phyloP scores from a whole-genome alignment of 1,140 invertebrate species.

The Lerema accius region DNA sequence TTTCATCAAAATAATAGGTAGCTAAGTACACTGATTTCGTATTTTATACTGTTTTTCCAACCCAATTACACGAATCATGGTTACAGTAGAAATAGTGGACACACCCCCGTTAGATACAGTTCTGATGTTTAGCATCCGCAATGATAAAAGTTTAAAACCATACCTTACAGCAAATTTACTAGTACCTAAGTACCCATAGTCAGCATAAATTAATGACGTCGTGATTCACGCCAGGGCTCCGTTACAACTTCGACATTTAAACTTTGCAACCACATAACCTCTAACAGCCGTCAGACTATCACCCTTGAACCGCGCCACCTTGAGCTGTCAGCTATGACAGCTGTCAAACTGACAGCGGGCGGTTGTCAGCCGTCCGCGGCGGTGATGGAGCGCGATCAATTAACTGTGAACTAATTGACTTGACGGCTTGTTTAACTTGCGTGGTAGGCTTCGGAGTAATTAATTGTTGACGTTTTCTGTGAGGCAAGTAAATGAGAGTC shows the following conservation, averaged over 20 bases:
- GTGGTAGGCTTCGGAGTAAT: conserved; percentile 21
- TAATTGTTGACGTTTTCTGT: conserved; percentile 17
- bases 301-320: conserved; percentile 50
- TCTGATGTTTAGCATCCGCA: too few species aligned
- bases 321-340: conserved; percentile 62
- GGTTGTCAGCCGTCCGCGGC: conserved; percentile 49
- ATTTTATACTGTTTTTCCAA: too few species aligned
- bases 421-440: conserved; percentile 41
- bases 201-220: too few species aligned
- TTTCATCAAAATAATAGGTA: too few species aligned
- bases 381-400: conserved; percentile 61
- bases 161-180: too few species aligned
- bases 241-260: neutral
- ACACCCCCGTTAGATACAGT: too few species aligned
- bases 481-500: neutral
- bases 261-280: neutral
- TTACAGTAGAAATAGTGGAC: too few species aligned
- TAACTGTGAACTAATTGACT: conserved; percentile 57
- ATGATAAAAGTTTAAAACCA: too few species aligned
- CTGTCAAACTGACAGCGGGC: conserved; percentile 57
- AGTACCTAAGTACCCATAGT: too few species aligned
- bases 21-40: too few species aligned
- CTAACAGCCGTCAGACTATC: conserved; percentile 17
- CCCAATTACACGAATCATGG: too few species aligned
- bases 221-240: neutral